Base-by-base conservation (phyloP, 2,888 invertebrate species). In the Bellardia pandia region DNA sequence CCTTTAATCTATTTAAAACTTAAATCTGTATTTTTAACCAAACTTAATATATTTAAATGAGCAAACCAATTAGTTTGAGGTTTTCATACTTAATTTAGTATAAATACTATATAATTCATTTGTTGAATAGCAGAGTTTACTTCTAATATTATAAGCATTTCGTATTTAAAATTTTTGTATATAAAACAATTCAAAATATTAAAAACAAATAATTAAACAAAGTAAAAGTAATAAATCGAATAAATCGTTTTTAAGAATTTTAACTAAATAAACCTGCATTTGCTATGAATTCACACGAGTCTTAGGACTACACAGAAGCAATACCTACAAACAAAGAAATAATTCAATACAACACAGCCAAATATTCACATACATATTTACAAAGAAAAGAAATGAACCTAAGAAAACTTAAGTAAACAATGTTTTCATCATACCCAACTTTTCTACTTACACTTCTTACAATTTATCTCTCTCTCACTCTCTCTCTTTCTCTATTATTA, bases 241-340 rank as follows among this genome's bases (percentile, higher is more conserved):
- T 16, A 30, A 58, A 58, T 33, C 14, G 33, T 8, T 58, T 75
- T 8, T 3, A 51, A 40, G 3, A n/a, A 30, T n/a, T 64, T 53
- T 7, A 69, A 69, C 37, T 77, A 76, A 53, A 64, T 53, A 68
- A 48, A 69, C 9, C 51, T 33, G 64, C 86, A 75, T 58, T 79
- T 83, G 68, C 60, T 64, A 14, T 9, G 37, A 83, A 37, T 86
- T 88, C 88, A 74, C 88, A 88, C 88, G 88, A 76, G 66, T 76
- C 88, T 88, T 88, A 85, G 62, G 64, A 53, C 72, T 40, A 48
- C 33, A 62, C 76, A 87, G 11, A 30, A 82, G 58, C 13, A 68
- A 23, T 23, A 64, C 48, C 85, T n/a, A 71, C 45, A 80, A 53
- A 72, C 0, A 82, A 71, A 74, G 72, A 48, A 16, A 16, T 64